phyloP scores from a whole-genome alignment of 2,888 invertebrate species.

The Lasioglossum zephyrum region DNA sequence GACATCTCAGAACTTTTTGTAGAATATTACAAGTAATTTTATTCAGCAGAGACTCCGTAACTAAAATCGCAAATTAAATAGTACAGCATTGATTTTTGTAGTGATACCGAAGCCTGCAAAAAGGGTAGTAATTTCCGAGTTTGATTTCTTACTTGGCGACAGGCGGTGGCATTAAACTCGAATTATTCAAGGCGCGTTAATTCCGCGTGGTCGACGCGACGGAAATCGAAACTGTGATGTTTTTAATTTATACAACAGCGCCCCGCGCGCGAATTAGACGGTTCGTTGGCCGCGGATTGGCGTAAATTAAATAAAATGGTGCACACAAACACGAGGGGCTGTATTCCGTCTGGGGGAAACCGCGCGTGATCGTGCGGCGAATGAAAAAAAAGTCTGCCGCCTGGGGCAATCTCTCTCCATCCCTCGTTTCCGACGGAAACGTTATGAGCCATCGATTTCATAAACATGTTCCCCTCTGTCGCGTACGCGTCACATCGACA shows the following conservation, averaged over 20 bases:
- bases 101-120: neutral
- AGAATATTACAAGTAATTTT: neutral
- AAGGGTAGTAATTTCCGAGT: neutral
- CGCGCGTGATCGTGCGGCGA: neutral
- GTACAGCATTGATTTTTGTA: neutral
- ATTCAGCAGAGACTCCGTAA: neutral
- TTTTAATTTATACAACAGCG: conserved; percentile 12
- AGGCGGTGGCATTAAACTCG: neutral
- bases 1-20: neutral
- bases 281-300: conserved; percentile 16
- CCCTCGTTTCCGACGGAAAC: conserved; percentile 19
- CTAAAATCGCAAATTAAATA: neutral
- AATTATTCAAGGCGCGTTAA: neutral
- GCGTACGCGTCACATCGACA: neutral
- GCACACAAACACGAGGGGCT: neutral
- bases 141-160: neutral
- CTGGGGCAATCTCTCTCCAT: neutral
- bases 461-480: conserved; percentile 19
- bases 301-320: conserved; percentile 25
- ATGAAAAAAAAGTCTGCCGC: conserved; percentile 19
- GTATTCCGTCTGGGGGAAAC: conserved; percentile 4
- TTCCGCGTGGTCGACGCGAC: neutral
- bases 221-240: neutral
- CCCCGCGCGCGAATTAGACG: conserved; percentile 18
- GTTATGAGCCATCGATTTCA: conserved; percentile 39